Percentiles rank a stretch among this genome's conserved stretches.
phyloP scores from a whole-genome alignment of 2,113 vertebrate species.

The Chlamydotis undulata region DNA sequence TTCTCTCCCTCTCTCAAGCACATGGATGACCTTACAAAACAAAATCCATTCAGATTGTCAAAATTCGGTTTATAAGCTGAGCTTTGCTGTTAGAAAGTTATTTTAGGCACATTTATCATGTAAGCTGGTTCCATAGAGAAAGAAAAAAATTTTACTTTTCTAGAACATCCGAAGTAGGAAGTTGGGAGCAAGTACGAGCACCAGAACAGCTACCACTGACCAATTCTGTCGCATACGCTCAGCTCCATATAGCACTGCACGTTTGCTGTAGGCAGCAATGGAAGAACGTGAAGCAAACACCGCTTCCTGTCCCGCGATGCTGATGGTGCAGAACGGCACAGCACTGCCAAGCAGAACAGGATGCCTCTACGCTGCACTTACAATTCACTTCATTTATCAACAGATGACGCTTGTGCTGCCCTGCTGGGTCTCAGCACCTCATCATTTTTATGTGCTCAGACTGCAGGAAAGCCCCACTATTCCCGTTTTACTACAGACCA shows the following conservation, averaged over 20 bases:
- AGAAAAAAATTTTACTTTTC: background rate
- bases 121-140: background rate
- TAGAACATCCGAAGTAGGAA: background rate
- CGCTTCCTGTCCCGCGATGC: background rate
- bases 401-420: background rate
- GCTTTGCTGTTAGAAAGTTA: background rate
- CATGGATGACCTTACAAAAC: background rate
- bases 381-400: background rate
- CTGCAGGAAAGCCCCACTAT: background rate
- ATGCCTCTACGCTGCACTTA: background rate
- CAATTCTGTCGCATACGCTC: background rate
- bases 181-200: background rate
- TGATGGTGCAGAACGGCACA: background rate
- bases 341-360: background rate
- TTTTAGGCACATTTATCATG: background rate
- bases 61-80: background rate
- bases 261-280: background rate
- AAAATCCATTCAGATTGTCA: background rate
- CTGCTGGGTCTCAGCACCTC: background rate
- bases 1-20: background rate
- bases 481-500: background rate
- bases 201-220: background rate
- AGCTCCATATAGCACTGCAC: background rate
- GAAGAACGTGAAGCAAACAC: background rate
- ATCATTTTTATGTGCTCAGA: background rate